Percentiles rank a stretch among this genome's conserved stretches.
These are phyloP conservation scores for Amphibalanus amphitrite DNA, from an alignment of 1,140 invertebrate genomes.

Conservation along the genomic window DNA sequence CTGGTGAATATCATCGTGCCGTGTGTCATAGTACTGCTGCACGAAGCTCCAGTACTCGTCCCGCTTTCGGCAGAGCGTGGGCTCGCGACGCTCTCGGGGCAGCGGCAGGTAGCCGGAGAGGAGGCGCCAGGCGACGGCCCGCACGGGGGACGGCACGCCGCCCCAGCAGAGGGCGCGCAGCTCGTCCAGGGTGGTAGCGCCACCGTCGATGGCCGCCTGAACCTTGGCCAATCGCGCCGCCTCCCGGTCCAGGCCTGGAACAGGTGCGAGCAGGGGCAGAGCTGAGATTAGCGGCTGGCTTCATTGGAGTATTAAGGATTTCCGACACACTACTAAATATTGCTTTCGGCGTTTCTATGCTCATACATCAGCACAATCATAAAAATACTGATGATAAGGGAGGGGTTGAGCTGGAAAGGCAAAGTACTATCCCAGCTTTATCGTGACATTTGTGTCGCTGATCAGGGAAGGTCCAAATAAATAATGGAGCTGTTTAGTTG, in stretches of 20 bases:
- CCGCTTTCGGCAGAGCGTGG: constrained; percentile 59
- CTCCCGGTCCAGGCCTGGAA: constrained; percentile 13
- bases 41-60: constrained; percentile 91
- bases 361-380: not conserved
- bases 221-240: constrained; percentile 43
- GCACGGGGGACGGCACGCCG: constrained; percentile 71
- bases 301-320: too few species aligned
- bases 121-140: constrained; percentile 53
- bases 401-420: not conserved
- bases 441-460: too few species aligned
- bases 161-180: constrained; percentile 86
- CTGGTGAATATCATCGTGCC: constrained; percentile 76
- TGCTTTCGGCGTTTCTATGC: not conserved
- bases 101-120: constrained; percentile 71
- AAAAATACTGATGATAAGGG: not conserved
- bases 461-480: too few species aligned
- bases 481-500: too few species aligned
- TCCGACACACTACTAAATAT: not conserved
- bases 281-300: not conserved
- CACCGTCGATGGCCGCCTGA: constrained; percentile 47
- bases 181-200: constrained; percentile 61
- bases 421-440: too few species aligned
- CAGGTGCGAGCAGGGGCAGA: not conserved
- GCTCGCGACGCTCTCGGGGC: constrained; percentile 11
- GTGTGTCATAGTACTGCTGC: constrained; percentile 85